These are phyloP conservation scores for Nesogale talazaci DNA, from an alignment of 2,113 vertebrate species.

Conservation along the genomic window DNA sequence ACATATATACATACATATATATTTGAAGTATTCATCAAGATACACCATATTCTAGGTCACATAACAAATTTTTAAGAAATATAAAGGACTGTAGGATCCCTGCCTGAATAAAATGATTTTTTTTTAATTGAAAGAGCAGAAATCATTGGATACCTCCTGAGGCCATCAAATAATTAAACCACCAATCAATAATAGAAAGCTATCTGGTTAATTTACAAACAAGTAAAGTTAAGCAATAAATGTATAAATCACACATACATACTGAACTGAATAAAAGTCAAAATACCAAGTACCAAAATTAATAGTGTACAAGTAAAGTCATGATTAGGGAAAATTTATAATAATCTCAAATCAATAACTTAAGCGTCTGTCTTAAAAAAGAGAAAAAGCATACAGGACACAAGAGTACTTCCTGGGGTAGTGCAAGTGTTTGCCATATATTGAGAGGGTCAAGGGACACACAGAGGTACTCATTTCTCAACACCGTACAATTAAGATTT, in stretches of 20 bases:
- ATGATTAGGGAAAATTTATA: constrained; percentile 3
- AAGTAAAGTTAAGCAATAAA: too few relatives aligned
- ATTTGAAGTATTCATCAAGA: neutral
- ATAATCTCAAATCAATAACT: neutral
- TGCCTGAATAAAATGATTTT: neutral
- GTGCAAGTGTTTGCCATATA: neutral
- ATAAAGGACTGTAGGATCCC: neutral
- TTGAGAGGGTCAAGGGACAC: neutral
- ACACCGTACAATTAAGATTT: neutral
- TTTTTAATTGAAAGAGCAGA: too few relatives aligned
- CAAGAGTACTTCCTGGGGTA: neutral
- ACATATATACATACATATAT: too few relatives aligned
- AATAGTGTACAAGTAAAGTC: neutral
- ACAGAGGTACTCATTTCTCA: neutral
- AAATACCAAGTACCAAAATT: constrained; percentile 12
- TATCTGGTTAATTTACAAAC: constrained; percentile 17
- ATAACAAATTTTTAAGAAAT: constrained; percentile 34
- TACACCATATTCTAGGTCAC: neutral
- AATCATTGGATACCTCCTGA: neutral
- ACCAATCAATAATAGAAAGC: neutral
- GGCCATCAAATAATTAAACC: neutral
- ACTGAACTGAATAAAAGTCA: neutral
- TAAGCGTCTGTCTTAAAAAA: neutral
- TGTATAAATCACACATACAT: too few relatives aligned
- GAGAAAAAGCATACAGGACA: neutral